Evolutionary conservation across 2,888 invertebrate species (phyloP).

Genomic region (Cerastis leucographa): DNA sequence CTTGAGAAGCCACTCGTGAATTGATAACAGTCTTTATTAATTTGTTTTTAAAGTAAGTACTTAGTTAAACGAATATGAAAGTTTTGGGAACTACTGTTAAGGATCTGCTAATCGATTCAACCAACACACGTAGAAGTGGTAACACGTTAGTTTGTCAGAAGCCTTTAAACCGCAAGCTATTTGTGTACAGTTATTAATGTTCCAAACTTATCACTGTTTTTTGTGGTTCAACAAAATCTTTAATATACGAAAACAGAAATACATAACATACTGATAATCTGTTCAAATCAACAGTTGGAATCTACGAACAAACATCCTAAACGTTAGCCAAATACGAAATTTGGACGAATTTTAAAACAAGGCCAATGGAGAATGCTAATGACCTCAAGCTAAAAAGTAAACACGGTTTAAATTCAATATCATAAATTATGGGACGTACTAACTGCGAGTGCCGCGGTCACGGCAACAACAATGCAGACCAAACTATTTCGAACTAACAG

Average conservation of each 20-base stretch:
- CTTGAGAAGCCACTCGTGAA: constrained; percentile 10
- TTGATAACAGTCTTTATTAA: neutral
- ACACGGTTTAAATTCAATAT: constrained; percentile 59
- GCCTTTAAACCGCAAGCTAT: constrained; percentile 20
- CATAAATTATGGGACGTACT: constrained; percentile 58
- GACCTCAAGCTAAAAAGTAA: constrained; percentile 64
- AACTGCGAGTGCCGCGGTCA: constrained; percentile 51
- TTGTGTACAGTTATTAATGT: constrained; percentile 20
- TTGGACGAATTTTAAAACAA: constrained; percentile 55
- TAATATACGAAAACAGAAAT: neutral
- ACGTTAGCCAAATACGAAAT: constrained; percentile 73
- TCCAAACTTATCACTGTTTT: neutral
- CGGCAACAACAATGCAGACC: constrained; percentile 56
- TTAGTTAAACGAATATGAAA: neutral
- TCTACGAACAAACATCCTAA: constrained; percentile 69
- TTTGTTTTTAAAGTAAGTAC: neutral
- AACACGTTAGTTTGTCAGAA: constrained; percentile 30
- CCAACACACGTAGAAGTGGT: neutral
- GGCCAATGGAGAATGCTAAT: constrained; percentile 58
- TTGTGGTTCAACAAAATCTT: neutral
- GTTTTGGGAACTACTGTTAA: neutral
- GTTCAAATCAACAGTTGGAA: constrained; percentile 39
- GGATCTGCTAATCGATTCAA: constrained; percentile 14
- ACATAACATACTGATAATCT: constrained; percentile 1
- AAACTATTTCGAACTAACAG: constrained; percentile 46